These are phyloP conservation scores for Pegoplata infirma DNA, from an alignment of 2,888 invertebrate species.

Conservation along the genomic window DNA sequence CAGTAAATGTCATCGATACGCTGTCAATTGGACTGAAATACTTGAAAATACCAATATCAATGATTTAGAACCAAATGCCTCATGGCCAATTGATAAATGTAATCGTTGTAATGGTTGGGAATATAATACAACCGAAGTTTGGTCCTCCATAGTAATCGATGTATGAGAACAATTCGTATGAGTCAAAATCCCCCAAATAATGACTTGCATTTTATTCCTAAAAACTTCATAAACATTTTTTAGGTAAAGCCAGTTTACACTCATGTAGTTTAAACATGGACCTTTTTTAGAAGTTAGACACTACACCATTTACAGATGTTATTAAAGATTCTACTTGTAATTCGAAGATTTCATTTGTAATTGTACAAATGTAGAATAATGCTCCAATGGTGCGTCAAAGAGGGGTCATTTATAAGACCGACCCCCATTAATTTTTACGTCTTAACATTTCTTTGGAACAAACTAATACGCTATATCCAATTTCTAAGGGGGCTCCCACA, in stretches of 20 bases:
- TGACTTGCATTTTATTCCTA: not conserved
- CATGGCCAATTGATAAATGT: conserved; percentile 85
- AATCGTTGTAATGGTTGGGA: conserved; percentile 89
- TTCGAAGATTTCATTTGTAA: too few species aligned
- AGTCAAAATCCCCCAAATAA: not conserved
- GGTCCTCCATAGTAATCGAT: conserved; percentile 91
- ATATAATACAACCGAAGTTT: conserved; percentile 84
- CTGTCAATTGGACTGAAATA: conserved; percentile 84
- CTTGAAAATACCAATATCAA: conserved; percentile 74
- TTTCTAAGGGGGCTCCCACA: too few species aligned
- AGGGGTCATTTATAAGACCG: too few species aligned
- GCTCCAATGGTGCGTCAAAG: too few species aligned
- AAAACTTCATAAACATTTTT: conserved; percentile 27
- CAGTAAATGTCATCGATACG: conserved; percentile 86
- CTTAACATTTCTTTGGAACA: too few species aligned
- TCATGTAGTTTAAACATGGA: conserved; percentile 27
- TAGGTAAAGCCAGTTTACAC: conserved; percentile 52
- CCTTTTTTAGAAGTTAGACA: too few species aligned
- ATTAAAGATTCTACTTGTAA: too few species aligned
- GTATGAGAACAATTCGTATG: conserved; percentile 79
- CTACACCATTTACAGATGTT: too few species aligned
- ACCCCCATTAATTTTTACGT: too few species aligned
- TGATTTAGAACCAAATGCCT: conserved; percentile 78
- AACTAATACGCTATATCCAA: too few species aligned
- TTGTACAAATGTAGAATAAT: too few species aligned